These are phyloP conservation scores for Cossypha heuglini DNA, from an alignment of 2,797 vertebrate species.

Conservation along the genomic window DNA sequence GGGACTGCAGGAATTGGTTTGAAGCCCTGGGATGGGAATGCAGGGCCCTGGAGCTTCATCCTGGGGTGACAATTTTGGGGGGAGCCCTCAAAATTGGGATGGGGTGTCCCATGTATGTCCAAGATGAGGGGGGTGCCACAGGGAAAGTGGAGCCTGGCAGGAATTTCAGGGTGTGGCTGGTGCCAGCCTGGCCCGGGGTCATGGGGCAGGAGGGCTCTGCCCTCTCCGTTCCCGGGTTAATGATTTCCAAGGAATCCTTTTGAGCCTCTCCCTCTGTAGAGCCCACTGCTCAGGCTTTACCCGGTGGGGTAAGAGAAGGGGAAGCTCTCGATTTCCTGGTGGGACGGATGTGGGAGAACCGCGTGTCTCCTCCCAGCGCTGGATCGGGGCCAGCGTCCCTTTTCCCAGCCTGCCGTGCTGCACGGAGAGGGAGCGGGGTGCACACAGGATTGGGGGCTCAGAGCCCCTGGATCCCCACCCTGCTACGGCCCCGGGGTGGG, in stretches of 20 bases:
- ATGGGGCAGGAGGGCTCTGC: background rate
- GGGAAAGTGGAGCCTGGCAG: background rate
- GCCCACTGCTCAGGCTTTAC: background rate
- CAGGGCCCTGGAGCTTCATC: background rate
- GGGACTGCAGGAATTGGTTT: background rate
- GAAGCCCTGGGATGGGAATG: background rate
- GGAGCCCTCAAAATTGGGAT: accelerated
- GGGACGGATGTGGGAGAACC: accelerated
- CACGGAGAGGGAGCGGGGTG: accelerated
- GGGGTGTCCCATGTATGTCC: accelerated
- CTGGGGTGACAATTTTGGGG: accelerated
- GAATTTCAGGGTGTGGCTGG: accelerated
- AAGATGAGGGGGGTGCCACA: accelerated
- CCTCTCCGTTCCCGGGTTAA: background rate
- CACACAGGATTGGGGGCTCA: accelerated
- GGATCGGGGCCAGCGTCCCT: accelerated
- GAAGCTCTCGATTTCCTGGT: background rate
- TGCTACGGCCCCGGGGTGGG: accelerated
- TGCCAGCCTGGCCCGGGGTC: background rate
- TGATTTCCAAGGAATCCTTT: background rate
- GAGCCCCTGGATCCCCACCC: background rate
- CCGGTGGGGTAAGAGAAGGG: background rate
- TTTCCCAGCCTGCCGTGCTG: background rate
- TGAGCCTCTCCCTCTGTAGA: background rate
- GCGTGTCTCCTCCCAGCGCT: background rate